Percentiles rank a stretch among this genome's conserved stretches.
Evolutionary conservation across 2,888 invertebrate genomes (phyloP).

Genomic region (Lissonota sp.): DNA sequence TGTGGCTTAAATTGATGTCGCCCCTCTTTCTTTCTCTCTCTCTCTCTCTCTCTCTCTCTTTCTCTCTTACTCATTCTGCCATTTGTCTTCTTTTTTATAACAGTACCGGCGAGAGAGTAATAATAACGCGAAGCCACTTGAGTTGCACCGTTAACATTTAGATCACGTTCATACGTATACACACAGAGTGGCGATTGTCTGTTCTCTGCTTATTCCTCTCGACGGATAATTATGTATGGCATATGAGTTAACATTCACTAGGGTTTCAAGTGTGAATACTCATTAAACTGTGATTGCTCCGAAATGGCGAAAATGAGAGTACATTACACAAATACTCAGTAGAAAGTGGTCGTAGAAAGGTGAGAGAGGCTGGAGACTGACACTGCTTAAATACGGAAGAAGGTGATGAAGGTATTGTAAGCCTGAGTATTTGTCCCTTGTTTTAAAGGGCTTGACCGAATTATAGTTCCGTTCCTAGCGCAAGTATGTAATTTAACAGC

Average conservation of each 20-base stretch:
- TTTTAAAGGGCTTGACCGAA: no score
- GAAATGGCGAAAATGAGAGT: no score
- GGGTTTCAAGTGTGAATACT: slow-evolving; percentile 33
- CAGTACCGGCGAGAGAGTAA: slow-evolving; percentile 55
- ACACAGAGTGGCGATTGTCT: slow-evolving; percentile 45
- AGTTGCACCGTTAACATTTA: slow-evolving; percentile 61
- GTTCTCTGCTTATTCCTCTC: slow-evolving; percentile 25
- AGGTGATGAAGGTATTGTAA: no score
- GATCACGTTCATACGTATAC: slow-evolving; percentile 57
- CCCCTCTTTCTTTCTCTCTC: slow-evolving; percentile 64
- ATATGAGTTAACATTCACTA: slow-evolving; percentile 18
- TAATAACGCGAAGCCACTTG: slow-evolving; percentile 60
- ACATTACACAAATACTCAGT: no score
- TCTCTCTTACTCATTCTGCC: slow-evolving; percentile 22
- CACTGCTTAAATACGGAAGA: no score
- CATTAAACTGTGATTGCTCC: slow-evolving; percentile 1
- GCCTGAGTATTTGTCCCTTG: no score
- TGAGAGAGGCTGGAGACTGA: no score
- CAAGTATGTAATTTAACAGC: no score
- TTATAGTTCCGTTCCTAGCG: no score
- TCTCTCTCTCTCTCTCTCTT: slow-evolving; percentile 39
- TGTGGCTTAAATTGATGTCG: slow-evolving; percentile 82
- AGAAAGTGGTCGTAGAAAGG: no score
- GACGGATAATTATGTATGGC: slow-evolving; percentile 46
- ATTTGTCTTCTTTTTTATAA: slow-evolving; percentile 59